Percentiles rank a stretch among this genome's conserved stretches.
These are phyloP conservation scores for Brenthis ino DNA, from an alignment of 2,888 invertebrate species.

Conservation along the genomic window DNA sequence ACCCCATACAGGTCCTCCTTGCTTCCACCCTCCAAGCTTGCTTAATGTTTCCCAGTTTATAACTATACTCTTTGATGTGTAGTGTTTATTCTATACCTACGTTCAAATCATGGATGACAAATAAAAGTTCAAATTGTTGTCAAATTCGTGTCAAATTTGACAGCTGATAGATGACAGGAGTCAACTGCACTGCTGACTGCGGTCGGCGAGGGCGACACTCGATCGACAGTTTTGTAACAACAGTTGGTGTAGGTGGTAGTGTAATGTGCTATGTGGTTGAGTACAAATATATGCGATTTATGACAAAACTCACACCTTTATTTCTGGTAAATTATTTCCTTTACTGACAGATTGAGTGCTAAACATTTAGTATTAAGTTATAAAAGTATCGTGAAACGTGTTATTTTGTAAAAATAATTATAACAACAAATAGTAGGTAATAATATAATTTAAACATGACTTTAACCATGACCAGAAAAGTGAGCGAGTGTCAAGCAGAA, in stretches of 20 bases:
- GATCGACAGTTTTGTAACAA: not conserved
- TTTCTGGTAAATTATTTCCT: not conserved
- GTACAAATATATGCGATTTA: constrained; percentile 7
- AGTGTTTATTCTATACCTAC: no score
- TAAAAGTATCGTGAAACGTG: constrained; percentile 2
- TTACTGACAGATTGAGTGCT: not conserved
- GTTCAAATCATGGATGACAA: no score
- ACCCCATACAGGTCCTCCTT: no score
- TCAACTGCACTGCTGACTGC: no score
- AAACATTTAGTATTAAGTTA: not conserved
- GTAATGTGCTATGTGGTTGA: not conserved
- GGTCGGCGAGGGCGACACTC: no score
- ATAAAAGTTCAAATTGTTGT: no score
- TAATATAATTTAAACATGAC: constrained; percentile 53
- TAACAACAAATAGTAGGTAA: constrained; percentile 5
- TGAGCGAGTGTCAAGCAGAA: constrained; percentile 73
- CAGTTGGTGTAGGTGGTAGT: not conserved
- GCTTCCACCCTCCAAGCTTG: no score
- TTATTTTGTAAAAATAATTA: not conserved
- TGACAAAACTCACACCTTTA: not conserved
- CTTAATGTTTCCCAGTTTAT: no score
- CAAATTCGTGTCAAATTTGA: no score
- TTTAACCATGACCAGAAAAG: constrained; percentile 76
- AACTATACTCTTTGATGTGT: no score
- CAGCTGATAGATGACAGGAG: not conserved